Evolutionary conservation across 2,113 vertebrate species (phyloP), one percentile per base, ranked within the genome.

Genomic region (Heliornis fulica): DNA sequence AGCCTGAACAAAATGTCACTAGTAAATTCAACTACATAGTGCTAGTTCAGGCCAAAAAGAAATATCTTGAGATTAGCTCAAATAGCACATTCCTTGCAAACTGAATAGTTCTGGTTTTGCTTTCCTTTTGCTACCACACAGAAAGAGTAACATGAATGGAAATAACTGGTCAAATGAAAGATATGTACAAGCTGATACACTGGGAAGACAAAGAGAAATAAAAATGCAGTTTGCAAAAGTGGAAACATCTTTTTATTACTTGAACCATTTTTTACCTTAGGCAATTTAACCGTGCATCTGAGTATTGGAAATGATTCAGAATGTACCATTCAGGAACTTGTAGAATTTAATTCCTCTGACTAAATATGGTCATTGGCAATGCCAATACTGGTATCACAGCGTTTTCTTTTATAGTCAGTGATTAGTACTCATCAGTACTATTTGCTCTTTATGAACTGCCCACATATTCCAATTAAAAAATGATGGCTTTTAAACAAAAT

Each of bases 161-260:
- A 61, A 22, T 9, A n/a, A 1, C 6, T 74, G 31, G 8, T 0
- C 1, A 72, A 70, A n/a, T 1, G 65, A 50, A 85, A 81, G 15
- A 80, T 31, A 83, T 72, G 13, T 4, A 59, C 8, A 29, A 46
- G 5, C 13, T 59, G 8, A n/a, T 75, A 28, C 8, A 41, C 11
- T 29, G 12, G 20, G 21, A 88, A 88, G 29, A 71, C 14, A 88
- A 79, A 69, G 41, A 51, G 10, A 74, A 64, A 5, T 9, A 2
- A 45, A 86, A 68, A 53, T 46, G 22, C 17, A 61, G 3, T 32
- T 6, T 54, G 23, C 8, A 84, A 43, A 87, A 66, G 25, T 41
- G 6, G 22, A 63, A 93, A 11, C 1, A 5, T 64, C 6, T 53
- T 29, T 80, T 74, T 54, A 28, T 83, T 93, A 38, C 8, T 60